Evolutionary conservation across 2,797 vertebrate genomes (phyloP).

Genomic region (Petrocephalus sullivani): DNA sequence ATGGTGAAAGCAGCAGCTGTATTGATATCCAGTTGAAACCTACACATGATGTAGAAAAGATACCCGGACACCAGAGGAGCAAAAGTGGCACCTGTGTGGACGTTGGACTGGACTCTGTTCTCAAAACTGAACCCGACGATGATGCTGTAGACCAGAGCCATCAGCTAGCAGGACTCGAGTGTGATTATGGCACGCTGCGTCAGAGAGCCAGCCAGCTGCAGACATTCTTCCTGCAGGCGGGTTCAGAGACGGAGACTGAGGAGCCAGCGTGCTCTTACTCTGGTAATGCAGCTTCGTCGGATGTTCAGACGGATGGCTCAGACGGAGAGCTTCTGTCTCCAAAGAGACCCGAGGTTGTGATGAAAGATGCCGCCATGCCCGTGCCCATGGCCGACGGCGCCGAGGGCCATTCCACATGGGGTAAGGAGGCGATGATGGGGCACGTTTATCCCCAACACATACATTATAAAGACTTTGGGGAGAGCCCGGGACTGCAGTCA

Average conservation of each 20-base stretch:
- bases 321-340: conserved; percentile 7
- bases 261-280: conserved; percentile 42
- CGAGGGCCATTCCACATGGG: conserved; percentile 11
- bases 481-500: neutral
- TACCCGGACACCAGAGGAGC: neutral
- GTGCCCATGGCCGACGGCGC: neutral
- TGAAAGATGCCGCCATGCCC: conserved; percentile 15
- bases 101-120: conserved; percentile 31
- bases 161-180: neutral
- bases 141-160: conserved; percentile 4
- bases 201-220: conserved; percentile 33
- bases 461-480: conserved; percentile 16
- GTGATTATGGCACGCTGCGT: conserved; percentile 30
- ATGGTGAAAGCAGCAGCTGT: conserved; percentile 12
- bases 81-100: conserved; percentile 33
- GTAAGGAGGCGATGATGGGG: neutral
- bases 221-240: conserved; percentile 29
- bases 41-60: conserved; percentile 41
- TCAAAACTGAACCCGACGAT: conserved; percentile 21
- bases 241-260: conserved; percentile 19
- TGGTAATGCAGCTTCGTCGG: neutral
- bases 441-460: conserved; percentile 7
- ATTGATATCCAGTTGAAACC: conserved; percentile 29
- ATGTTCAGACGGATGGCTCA: neutral
- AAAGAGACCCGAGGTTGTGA: conserved; percentile 17